Conservation (phyloP, 2,797 vertebrate species). For the Spea hammondii region DNA sequence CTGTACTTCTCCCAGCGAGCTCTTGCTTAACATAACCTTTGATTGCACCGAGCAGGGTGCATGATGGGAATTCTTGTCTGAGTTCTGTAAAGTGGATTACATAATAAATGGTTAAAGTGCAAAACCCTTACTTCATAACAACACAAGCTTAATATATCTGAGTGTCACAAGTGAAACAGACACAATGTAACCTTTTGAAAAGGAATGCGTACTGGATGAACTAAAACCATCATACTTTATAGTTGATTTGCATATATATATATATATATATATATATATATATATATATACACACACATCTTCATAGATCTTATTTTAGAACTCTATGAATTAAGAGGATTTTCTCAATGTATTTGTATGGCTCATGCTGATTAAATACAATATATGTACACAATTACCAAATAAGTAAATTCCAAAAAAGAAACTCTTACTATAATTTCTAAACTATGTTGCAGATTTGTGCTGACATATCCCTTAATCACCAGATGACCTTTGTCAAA, state of each 20-base stretch:
- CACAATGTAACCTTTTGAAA: neutral
- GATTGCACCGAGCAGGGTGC: constrained; percentile 24
- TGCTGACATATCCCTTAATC: neutral
- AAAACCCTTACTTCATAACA: neutral
- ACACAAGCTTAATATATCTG: constrained; percentile 5
- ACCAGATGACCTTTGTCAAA: neutral
- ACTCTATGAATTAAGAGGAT: no score
- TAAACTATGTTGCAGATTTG: no score
- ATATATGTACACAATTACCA: no score
- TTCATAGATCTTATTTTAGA: no score
- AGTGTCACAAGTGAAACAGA: neutral
- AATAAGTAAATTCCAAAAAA: no score
- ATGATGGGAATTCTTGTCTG: constrained; percentile 14
- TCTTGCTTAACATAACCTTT: constrained; percentile 34
- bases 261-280: no score
- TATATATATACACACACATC: no score
- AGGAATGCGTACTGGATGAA: neutral
- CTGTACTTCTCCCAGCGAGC: neutral
- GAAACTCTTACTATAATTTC: no score
- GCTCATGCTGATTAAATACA: no score
- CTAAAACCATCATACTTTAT: no score
- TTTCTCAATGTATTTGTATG: no score
- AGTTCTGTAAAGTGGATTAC: neutral
- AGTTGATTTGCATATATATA: no score
- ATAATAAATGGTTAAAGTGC: constrained; percentile 28